phyloP scores from a whole-genome alignment of 1,140 invertebrate species.

The Drosophila fuyamai region DNA sequence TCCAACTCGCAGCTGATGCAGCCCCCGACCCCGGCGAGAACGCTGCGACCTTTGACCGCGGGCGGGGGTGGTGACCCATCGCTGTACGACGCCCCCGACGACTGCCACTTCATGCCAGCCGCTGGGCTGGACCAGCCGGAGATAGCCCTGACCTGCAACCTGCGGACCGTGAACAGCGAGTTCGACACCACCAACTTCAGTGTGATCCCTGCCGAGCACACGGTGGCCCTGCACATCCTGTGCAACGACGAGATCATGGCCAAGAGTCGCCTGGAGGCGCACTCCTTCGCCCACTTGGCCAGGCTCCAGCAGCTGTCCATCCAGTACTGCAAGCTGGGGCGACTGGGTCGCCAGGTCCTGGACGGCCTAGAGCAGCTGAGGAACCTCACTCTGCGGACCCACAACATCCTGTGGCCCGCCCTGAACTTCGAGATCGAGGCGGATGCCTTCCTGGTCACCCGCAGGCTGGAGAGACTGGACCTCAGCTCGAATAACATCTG shows the following conservation, averaged over 20 bases:
- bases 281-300: constrained; percentile 91
- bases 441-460: constrained; percentile 89
- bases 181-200: constrained; percentile 95
- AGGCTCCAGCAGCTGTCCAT: constrained; percentile 91
- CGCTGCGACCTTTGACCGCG: constrained; percentile 48
- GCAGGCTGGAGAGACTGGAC: constrained; percentile 92
- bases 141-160: constrained; percentile 91
- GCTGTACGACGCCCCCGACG: constrained; percentile 91
- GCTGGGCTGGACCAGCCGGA: constrained; percentile 86
- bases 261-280: constrained; percentile 89
- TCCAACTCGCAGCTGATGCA: constrained; percentile 70
- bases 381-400: constrained; percentile 92
- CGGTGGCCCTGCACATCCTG: constrained; percentile 90
- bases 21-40: constrained; percentile 56
- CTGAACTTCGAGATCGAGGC: constrained; percentile 91
- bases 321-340: constrained; percentile 93
- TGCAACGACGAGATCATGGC: constrained; percentile 91
- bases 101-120: constrained; percentile 86
- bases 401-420: constrained; percentile 91
- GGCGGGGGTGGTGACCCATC: constrained; percentile 51
- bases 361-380: constrained; percentile 90
- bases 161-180: constrained; percentile 92
- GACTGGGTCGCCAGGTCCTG: constrained; percentile 90
- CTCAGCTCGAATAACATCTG: constrained; percentile 95
- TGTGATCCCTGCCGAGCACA: constrained; percentile 93